These are phyloP conservation scores for Bhutanitis thaidina DNA, from an alignment of 2,888 invertebrate genomes.

Conservation along the genomic window DNA sequence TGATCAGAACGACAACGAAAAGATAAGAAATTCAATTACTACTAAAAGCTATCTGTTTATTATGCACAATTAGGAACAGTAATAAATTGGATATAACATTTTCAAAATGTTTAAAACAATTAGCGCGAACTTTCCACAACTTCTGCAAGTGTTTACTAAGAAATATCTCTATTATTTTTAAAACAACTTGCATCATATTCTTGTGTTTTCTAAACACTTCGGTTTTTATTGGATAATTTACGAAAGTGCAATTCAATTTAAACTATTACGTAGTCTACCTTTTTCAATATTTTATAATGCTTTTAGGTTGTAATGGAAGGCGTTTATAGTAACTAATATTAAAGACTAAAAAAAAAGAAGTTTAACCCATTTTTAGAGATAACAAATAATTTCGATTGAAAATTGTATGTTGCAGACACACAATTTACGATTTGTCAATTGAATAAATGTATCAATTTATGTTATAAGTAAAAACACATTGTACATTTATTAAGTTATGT, in stretches of 20 bases:
- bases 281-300: not conserved
- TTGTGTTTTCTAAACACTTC: slow-evolving; percentile 9
- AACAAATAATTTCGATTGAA: too few relatives aligned
- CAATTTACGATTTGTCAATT: not conserved
- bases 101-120: not conserved
- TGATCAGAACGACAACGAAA: too few relatives aligned
- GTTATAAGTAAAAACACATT: too few relatives aligned
- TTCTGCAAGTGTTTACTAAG: slow-evolving; percentile 11
- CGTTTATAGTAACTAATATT: not conserved
- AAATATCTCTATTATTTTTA: slow-evolving; percentile 3
- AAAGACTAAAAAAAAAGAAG: too few relatives aligned
- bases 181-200: slow-evolving; percentile 10
- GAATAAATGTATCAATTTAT: too few relatives aligned
- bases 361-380: not conserved
- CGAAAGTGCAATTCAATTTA: slow-evolving; percentile 1
- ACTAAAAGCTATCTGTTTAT: too few relatives aligned
- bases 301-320: not conserved
- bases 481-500: too few relatives aligned
- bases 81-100: too few relatives aligned
- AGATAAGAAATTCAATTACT: too few relatives aligned
- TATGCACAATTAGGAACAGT: not conserved
- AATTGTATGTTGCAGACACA: too few relatives aligned
- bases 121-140: slow-evolving; percentile 9
- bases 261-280: slow-evolving; percentile 8
- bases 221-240: slow-evolving; percentile 7